Base-by-base conservation (phyloP, 2,888 invertebrate species). In the Ptychoptera albimana region DNA sequence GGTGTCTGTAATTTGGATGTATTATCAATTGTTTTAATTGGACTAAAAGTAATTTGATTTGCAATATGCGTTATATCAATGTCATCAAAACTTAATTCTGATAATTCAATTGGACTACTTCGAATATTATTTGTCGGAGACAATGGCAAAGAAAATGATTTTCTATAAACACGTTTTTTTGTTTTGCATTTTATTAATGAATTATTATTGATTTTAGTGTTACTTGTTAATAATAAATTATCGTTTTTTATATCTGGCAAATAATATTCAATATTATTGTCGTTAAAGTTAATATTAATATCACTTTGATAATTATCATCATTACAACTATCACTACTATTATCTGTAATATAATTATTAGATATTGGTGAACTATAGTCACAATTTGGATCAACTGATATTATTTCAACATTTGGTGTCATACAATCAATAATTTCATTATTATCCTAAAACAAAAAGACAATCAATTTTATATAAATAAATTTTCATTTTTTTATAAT, bases 331-430 rank as follows among this genome's bases (percentile, higher is more conserved):
- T 36, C 36, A 36, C 5, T n/a, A 36, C 13, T 13, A 36, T 36
- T 36, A 4, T 32, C 32, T 32, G 32, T 32, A 9, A 32, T 43
- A 37, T 16, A 11, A 16, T 38, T 30, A 16, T 35, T 35, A 11
- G 30, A 39, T 10, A 40, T 50, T 51, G 47, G 49, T 23, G 56
- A 56, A 36, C 50, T 55, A 51, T 55, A 44, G 13, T 50, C 50
- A 30, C 50, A 53, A 50, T 60, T 55, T 10, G 60, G 55, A 54
- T 58, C 53, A 31, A 59, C 53, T 13, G 58, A 50, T 15, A 57
- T 53, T 31, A 57, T 55, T 53, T 58, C 56, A 46, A 57, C 52
- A 8, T 52, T 44, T 23, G 56, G 55, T 39, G 52, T 56, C 42
- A 43, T 57, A 53, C 42, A 56, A 8, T 51, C 45, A 2, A 45